phyloP scores from a whole-genome alignment of 2,797 vertebrate species.

The Pantherophis alleghaniensis region DNA sequence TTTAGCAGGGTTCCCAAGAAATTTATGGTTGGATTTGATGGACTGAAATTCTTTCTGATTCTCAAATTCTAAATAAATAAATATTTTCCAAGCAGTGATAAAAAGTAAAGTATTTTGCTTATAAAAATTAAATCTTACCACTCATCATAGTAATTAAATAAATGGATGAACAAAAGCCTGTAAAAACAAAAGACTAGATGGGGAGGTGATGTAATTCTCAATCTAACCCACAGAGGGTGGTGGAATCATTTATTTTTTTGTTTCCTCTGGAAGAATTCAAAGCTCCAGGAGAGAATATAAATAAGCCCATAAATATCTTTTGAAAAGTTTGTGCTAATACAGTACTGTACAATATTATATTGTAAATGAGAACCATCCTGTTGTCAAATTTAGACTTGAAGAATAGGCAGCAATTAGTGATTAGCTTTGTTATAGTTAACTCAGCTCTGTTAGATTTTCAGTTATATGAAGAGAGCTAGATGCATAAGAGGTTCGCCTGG shows the following conservation, averaged over 20 bases:
- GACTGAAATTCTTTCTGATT: neutral
- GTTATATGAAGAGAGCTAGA: neutral
- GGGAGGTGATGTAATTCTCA: neutral
- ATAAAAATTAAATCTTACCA: neutral
- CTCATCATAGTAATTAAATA: neutral
- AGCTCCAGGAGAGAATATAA: neutral
- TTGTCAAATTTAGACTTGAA: neutral
- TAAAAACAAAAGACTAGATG: neutral
- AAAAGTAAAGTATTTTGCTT: neutral
- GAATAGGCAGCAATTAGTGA: neutral
- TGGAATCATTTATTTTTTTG: constrained; percentile 46
- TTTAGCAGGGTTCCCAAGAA: neutral
- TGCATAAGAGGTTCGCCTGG: neutral
- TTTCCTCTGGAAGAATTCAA: neutral
- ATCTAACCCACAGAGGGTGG: constrained; percentile 63
- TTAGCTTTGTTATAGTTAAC: neutral
- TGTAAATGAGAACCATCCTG: neutral
- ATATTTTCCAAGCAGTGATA: neutral
- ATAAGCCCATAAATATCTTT: neutral
- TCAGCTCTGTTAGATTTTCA: neutral
- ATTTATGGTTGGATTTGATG: neutral
- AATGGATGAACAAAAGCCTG: neutral
- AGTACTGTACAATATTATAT: neutral
- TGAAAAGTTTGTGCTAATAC: neutral
- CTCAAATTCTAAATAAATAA: neutral